A percentile compares a stretch with the other conserved stretches of the same genome.
phyloP scores from a whole-genome alignment of 1,140 invertebrate species.

The Papilio glaucus region DNA sequence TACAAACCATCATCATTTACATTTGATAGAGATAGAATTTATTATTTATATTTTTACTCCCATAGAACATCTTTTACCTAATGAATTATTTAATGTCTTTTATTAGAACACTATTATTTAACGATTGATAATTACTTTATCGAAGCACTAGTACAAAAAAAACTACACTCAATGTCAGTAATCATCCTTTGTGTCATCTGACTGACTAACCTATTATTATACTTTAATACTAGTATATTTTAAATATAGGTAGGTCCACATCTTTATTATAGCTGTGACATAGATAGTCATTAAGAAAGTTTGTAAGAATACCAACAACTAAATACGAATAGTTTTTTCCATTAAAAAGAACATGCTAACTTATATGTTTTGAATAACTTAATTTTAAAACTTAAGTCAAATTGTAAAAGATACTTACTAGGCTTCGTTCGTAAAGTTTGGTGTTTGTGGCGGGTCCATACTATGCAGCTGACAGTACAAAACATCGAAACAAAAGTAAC shows the following conservation, averaged over 20 bases:
- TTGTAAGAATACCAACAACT: not conserved
- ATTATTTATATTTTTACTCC: too few species aligned
- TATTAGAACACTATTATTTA: too few species aligned
- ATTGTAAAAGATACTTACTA: slow-evolving; percentile 89
- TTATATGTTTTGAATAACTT: slow-evolving; percentile 7
- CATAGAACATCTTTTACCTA: too few species aligned
- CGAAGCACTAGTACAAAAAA: not conserved
- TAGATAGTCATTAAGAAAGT: not conserved
- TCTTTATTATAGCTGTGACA: not conserved
- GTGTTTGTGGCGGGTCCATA: slow-evolving; percentile 94
- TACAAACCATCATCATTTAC: too few species aligned
- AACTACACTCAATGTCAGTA: not conserved
- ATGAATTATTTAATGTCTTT: too few species aligned
- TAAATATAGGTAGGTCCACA: not conserved
- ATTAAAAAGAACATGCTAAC: not conserved
- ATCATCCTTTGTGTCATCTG: not conserved
- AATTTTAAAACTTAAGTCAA: slow-evolving; percentile 31
- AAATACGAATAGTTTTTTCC: not conserved
- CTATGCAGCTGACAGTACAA: slow-evolving; percentile 96
- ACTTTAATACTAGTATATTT: not conserved
- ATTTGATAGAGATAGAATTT: too few species aligned
- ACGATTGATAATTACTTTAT: too few species aligned
- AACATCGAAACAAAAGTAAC: slow-evolving; percentile 99
- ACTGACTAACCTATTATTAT: slow-evolving; percentile 4
- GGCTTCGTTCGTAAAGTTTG: slow-evolving; percentile 96